These are phyloP conservation scores for Drosophila testacea DNA, from an alignment of 2,888 invertebrate genomes.

Conservation along the genomic window DNA sequence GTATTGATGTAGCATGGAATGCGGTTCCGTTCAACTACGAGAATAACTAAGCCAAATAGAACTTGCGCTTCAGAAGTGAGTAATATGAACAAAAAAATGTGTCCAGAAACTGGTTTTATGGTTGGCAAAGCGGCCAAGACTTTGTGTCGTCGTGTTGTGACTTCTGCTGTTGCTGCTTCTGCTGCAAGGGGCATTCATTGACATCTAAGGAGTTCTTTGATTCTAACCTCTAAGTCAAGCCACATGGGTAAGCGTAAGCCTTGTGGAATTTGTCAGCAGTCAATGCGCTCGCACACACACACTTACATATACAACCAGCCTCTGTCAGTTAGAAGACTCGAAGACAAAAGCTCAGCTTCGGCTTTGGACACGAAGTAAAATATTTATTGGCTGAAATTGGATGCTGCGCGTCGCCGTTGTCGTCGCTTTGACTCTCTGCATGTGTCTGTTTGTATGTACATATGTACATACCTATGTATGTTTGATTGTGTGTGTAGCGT, in stretches of 20 bases:
- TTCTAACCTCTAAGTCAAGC: slow-evolving; percentile 63
- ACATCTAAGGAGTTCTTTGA: slow-evolving; percentile 61
- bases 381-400: slow-evolving; percentile 79
- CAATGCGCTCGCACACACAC: slow-evolving; percentile 53
- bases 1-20: slow-evolving; percentile 62
- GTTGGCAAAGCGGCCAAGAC: slow-evolving; percentile 53
- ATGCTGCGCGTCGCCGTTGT: slow-evolving; percentile 64
- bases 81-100: slow-evolving; percentile 55
- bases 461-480: slow-evolving; percentile 2
- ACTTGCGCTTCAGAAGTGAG: slow-evolving; percentile 63
- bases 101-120: slow-evolving; percentile 62
- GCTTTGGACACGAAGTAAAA: slow-evolving; percentile 61
- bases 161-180: not conserved
- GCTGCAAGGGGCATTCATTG: slow-evolving; percentile 55
- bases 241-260: slow-evolving; percentile 70
- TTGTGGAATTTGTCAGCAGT: slow-evolving; percentile 66
- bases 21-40: slow-evolving; percentile 64
- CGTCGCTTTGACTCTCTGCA: slow-evolving; percentile 21
- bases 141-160: slow-evolving; percentile 57
- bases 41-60: slow-evolving; percentile 70
- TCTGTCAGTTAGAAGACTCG: slow-evolving; percentile 58
- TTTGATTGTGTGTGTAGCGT: slow-evolving; percentile 49
- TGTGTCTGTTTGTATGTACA: slow-evolving; percentile 31
- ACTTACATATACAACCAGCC: slow-evolving; percentile 14
- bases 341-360: slow-evolving; percentile 63